These are phyloP conservation scores for Pampusana beccarii DNA, from an alignment of 2,113 vertebrate genomes.

Conservation along the genomic window DNA sequence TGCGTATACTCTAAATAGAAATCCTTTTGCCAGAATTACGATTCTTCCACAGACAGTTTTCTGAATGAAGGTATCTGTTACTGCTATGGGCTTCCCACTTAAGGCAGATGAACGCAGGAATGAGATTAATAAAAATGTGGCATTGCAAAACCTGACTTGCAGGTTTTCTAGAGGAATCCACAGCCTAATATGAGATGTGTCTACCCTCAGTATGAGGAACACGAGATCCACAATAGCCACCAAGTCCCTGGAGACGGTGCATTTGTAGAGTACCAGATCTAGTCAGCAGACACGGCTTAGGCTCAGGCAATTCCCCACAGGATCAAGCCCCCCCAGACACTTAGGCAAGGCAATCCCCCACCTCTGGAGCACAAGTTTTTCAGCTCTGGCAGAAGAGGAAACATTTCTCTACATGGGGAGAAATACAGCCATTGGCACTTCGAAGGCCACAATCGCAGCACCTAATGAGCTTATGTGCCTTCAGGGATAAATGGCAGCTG, in stretches of 20 bases:
- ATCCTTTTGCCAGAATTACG: not conserved
- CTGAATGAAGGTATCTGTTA: conserved; percentile 15
- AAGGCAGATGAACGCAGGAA: not conserved
- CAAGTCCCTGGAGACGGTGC: not conserved
- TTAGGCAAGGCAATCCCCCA: not conserved
- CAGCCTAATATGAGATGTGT: not conserved
- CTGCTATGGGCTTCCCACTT: not conserved
- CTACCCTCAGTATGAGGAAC: not conserved
- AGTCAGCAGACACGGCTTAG: fast-evolving
- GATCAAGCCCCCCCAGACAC: not conserved
- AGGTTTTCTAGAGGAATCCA: not conserved
- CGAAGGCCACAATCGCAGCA: not conserved
- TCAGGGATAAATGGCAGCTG: not conserved
- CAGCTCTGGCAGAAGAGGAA: not conserved
- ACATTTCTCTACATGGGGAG: not conserved
- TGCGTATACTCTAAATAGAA: not conserved
- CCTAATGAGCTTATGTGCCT: not conserved
- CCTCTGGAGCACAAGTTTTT: not conserved
- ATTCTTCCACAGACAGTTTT: not conserved
- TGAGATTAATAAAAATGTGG: not conserved
- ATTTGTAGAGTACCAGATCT: not conserved
- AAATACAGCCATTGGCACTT: not conserved
- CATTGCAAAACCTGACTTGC: not conserved
- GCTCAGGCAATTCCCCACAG: not conserved
- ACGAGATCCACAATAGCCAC: not conserved